Evolutionary conservation across 2,113 vertebrate species (phyloP).

Genomic region (Candoia aspera): DNA sequence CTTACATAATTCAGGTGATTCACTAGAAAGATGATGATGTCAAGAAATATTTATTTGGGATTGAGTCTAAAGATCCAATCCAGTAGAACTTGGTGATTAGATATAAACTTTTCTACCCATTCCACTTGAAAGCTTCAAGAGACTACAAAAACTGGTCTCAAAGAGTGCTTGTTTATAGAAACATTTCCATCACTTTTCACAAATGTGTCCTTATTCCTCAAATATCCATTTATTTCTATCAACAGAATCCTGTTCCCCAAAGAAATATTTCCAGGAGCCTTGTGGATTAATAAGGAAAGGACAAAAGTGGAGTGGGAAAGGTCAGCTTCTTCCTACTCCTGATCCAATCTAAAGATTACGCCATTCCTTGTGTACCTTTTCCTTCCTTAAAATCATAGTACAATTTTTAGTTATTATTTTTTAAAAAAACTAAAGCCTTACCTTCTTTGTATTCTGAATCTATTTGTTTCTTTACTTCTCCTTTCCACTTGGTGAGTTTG

Average conservation of each 20-base stretch:
- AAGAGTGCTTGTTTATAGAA: neutral
- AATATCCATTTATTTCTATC: neutral
- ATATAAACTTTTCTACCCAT: neutral
- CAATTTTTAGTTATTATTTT: conserved; percentile 14
- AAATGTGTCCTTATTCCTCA: neutral
- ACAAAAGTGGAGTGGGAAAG: neutral
- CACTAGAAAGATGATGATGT: rapidly evolving
- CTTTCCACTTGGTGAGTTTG: conserved; percentile 92
- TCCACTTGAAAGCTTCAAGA: neutral
- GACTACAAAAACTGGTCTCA: neutral
- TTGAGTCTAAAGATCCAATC: neutral
- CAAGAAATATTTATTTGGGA: neutral
- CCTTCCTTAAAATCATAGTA: neutral
- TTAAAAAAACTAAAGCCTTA: conserved; percentile 62
- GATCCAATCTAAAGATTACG: neutral
- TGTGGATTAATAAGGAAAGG: neutral
- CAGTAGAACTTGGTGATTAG: neutral
- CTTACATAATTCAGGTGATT: neutral
- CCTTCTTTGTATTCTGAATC: conserved; percentile 96
- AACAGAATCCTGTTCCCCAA: neutral
- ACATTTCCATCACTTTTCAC: neutral
- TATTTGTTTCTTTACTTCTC: conserved; percentile 83
- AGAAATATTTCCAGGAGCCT: neutral
- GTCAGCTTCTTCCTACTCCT: neutral
- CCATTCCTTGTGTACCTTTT: neutral